Conservation (phyloP, 1,140 invertebrate species). For the Wiebesia pumilae region DNA sequence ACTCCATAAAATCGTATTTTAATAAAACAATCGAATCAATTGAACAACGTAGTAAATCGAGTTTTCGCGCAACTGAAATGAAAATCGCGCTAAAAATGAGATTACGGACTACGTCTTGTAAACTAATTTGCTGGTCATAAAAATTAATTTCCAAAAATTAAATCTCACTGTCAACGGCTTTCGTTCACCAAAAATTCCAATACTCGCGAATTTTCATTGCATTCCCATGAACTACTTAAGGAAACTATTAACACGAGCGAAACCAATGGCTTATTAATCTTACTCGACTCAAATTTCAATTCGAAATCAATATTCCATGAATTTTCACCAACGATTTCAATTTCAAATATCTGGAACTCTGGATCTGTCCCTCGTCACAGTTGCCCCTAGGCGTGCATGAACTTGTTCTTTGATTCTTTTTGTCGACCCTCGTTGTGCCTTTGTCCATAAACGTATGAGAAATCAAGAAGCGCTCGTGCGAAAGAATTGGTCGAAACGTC, state of each 20-base stretch:
- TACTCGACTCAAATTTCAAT: slow-evolving; percentile 5
- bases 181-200: too few species aligned
- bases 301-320: slow-evolving; percentile 28
- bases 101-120: too few species aligned
- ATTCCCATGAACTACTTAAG: too few species aligned
- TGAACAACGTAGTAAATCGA: too few species aligned
- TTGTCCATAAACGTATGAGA: neutral
- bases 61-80: too few species aligned
- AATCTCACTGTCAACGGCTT: too few species aligned
- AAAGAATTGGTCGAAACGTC: slow-evolving; percentile 57
- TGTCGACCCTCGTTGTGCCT: neutral
- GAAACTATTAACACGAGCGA: neutral
- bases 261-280: slow-evolving; percentile 1
- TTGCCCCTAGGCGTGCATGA: neutral
- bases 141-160: too few species aligned
- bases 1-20: too few species aligned
- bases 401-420: neutral
- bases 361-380: neutral
- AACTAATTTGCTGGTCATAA: too few species aligned
- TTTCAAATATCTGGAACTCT: slow-evolving; percentile 21
- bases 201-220: too few species aligned
- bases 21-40: too few species aligned
- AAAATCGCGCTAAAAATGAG: too few species aligned
- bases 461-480: slow-evolving; percentile 61
- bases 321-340: slow-evolving; percentile 17